A percentile compares a stretch with the other conserved stretches of the same genome.
These are phyloP conservation scores for Rachycentron canadum DNA, from an alignment of 2,797 vertebrate species.

Conservation along the genomic window DNA sequence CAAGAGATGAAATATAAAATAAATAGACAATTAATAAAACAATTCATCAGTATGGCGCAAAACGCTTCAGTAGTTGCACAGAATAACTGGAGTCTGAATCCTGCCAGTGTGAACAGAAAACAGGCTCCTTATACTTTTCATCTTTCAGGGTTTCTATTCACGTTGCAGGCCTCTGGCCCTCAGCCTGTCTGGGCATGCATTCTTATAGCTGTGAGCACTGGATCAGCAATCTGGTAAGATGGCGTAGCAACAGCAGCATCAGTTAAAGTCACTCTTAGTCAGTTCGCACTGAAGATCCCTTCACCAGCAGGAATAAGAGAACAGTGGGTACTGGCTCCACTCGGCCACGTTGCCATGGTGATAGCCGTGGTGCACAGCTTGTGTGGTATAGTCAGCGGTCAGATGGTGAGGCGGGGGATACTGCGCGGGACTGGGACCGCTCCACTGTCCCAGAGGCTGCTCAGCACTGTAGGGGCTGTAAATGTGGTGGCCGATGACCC, in stretches of 20 bases:
- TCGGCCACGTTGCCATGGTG: slow-evolving; percentile 89
- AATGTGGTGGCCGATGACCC: slow-evolving; percentile 84
- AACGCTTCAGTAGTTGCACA: slow-evolving; percentile 29
- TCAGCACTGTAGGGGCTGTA: slow-evolving; percentile 87
- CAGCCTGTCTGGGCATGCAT: slow-evolving; percentile 59
- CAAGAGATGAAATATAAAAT: slow-evolving; percentile 79
- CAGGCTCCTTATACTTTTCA: slow-evolving; percentile 4
- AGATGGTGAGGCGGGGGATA: slow-evolving; percentile 88
- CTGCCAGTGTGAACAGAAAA: slow-evolving; percentile 9
- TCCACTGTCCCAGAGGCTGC: slow-evolving; percentile 90
- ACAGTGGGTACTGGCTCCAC: slow-evolving; percentile 94
- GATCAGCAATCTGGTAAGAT: slow-evolving; percentile 21
- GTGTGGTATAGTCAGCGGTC: slow-evolving; percentile 87
- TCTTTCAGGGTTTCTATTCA: slow-evolving; percentile 15
- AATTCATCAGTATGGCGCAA: slow-evolving; percentile 23
- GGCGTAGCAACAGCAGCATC: slow-evolving; percentile 10
- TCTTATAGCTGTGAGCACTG: slow-evolving; percentile 24
- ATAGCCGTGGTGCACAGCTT: slow-evolving; percentile 87
- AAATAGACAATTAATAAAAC: slow-evolving; percentile 81
- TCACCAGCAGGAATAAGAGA: slow-evolving; percentile 95
- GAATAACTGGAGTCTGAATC: slow-evolving; percentile 14
- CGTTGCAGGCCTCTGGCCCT: slow-evolving; percentile 24
- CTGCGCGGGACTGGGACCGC: slow-evolving; percentile 83
- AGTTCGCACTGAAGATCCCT: background rate
- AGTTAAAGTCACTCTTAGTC: slow-evolving; percentile 40